Conservation (phyloP, 1,140 invertebrate species). For the Octopus bimaculoides region DNA sequence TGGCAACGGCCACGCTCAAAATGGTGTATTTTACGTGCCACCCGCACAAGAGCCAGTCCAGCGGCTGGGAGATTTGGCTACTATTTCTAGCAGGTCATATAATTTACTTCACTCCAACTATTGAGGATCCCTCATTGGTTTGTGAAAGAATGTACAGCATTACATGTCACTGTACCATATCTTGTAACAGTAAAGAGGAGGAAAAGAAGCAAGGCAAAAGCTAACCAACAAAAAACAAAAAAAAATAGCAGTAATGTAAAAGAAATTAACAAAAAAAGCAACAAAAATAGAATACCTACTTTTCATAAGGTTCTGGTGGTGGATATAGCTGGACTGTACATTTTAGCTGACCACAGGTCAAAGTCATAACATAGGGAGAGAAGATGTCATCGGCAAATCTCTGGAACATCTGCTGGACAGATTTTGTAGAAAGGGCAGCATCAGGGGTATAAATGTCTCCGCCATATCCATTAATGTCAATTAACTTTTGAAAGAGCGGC, state of each 20-base stretch:
- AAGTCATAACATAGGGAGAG: conserved; percentile 70
- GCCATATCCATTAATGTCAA: conserved; percentile 65
- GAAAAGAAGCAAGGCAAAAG: neutral
- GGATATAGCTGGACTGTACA: conserved; percentile 76
- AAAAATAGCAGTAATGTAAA: neutral
- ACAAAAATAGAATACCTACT: conserved; percentile 30
- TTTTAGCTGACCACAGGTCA: conserved; percentile 76
- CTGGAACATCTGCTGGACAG: conserved; percentile 67
- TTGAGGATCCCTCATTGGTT: too few species aligned
- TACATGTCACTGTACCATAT: too few species aligned
- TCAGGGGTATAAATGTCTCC: conserved; percentile 69
- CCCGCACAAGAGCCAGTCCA: too few species aligned
- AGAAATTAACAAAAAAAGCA: neutral
- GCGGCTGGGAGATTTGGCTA: too few species aligned
- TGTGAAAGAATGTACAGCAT: too few species aligned
- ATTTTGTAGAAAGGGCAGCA: conserved; percentile 59
- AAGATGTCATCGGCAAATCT: conserved; percentile 77
- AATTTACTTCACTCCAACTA: too few species aligned
- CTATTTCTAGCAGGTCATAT: too few species aligned
- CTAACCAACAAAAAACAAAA: neutral
- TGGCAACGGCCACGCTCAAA: too few species aligned
- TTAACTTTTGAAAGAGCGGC: conserved; percentile 60
- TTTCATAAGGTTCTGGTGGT: conserved; percentile 61
- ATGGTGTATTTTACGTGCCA: too few species aligned
- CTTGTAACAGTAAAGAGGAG: too few species aligned